Conservation (phyloP, 1,140 invertebrate species). For the Nymphalis io region DNA sequence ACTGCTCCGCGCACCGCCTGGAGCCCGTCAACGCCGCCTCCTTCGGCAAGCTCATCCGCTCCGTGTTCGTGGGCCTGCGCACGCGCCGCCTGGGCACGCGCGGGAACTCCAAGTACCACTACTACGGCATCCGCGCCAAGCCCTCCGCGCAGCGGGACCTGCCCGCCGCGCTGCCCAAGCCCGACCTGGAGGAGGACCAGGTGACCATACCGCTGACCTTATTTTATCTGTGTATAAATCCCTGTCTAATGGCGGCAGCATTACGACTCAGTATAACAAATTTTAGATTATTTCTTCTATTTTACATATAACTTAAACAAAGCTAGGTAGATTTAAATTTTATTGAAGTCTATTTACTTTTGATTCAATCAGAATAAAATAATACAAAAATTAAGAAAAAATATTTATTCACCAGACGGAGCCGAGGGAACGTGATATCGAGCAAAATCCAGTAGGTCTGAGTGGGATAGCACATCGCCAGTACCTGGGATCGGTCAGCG, state of each 20-base stretch:
- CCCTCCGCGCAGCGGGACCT: slow-evolving; percentile 76
- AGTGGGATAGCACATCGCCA: slow-evolving; percentile 51
- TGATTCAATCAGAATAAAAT: no score
- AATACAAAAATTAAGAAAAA: no score
- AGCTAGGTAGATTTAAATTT: background rate
- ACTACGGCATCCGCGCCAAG: slow-evolving; percentile 99
- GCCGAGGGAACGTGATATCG: slow-evolving; percentile 37
- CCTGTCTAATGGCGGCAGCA: no score
- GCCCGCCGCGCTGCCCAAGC: slow-evolving; percentile 45
- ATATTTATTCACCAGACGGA: slow-evolving; percentile 18
- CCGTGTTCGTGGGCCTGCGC: slow-evolving; percentile 96
- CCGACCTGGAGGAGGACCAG: slow-evolving; percentile 46
- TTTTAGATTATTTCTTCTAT: no score
- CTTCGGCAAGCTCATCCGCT: slow-evolving; percentile 99
- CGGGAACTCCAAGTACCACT: slow-evolving; percentile 99
- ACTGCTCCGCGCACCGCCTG: slow-evolving; percentile 96
- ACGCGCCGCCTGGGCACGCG: slow-evolving; percentile 97
- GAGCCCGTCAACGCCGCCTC: slow-evolving; percentile 99
- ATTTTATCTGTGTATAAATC: no score
- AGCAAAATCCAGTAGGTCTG: slow-evolving; percentile 25
- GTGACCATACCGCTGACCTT: slow-evolving; percentile 19
- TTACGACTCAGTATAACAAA: no score
- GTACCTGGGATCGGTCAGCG: slow-evolving; percentile 57
- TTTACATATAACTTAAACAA: no score
- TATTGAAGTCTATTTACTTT: no score